These are phyloP conservation scores for Toxotes jaculatrix DNA, from an alignment of 2,113 vertebrate species.

Conservation along the genomic window DNA sequence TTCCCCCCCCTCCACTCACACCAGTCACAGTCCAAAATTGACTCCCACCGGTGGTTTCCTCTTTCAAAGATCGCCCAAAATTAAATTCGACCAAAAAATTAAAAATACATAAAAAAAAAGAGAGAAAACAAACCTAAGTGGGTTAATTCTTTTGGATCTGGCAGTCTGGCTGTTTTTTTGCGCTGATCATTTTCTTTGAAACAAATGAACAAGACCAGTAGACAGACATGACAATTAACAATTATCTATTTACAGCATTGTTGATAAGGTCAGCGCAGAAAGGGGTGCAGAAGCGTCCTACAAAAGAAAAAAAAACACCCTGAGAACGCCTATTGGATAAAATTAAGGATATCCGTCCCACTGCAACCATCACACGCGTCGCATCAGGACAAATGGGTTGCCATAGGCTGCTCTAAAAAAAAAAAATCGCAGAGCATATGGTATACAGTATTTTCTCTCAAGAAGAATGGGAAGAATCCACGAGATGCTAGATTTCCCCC, in stretches of 20 bases:
- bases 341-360: slow-evolving; percentile 73
- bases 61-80: slow-evolving; percentile 21
- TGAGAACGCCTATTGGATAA: slow-evolving; percentile 63
- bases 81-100: not conserved
- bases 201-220: not conserved
- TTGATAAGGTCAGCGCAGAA: slow-evolving; percentile 54
- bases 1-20: slow-evolving; percentile 1
- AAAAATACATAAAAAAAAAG: too few relatives aligned
- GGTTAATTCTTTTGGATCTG: not conserved
- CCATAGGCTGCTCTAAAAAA: slow-evolving; percentile 59
- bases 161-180: not conserved
- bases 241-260: slow-evolving; percentile 51
- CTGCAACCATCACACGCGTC: slow-evolving; percentile 70
- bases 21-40: slow-evolving; percentile 54
- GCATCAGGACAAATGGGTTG: slow-evolving; percentile 66
- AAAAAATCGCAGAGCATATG: slow-evolving; percentile 51
- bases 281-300: slow-evolving; percentile 43
- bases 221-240: slow-evolving; percentile 21
- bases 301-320: not conserved
- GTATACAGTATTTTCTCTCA: slow-evolving; percentile 48
- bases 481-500: slow-evolving; percentile 11
- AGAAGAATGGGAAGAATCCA: slow-evolving; percentile 31
- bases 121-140: not conserved
- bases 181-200: slow-evolving; percentile 7
- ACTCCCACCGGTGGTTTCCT: slow-evolving; percentile 54